Evolutionary conservation across 2,888 invertebrate species (phyloP).

Genomic region (Eupeodes luniger): DNA sequence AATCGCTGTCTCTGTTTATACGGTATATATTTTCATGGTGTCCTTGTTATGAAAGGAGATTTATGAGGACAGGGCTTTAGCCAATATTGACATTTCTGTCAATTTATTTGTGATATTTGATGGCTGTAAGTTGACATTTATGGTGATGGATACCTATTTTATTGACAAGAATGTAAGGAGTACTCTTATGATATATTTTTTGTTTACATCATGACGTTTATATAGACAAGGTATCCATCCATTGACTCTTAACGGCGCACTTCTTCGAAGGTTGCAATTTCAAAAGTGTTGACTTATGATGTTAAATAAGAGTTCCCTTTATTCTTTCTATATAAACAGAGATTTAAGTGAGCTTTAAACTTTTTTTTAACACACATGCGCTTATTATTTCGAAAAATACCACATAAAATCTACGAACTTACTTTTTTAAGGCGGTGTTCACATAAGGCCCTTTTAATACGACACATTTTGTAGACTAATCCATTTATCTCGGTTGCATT

Average conservation of each 20-base stretch:
- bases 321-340: no score
- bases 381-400: no score
- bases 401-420: no score
- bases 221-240: no score
- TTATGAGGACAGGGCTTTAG: slow-evolving; percentile 33
- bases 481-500: no score
- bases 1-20: background rate
- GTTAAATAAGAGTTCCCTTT: no score
- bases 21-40: background rate
- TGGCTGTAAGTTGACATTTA: slow-evolving; percentile 48
- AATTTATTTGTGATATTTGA: slow-evolving; percentile 53
- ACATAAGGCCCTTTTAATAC: no score
- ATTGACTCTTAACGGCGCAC: background rate
- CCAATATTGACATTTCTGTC: slow-evolving; percentile 66
- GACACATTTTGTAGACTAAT: no score
- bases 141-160: slow-evolving; percentile 23
- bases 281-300: slow-evolving; percentile 46
- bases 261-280: slow-evolving; percentile 63
- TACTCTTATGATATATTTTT: background rate
- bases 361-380: no score
- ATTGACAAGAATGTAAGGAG: background rate
- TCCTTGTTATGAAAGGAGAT: slow-evolving; percentile 56
- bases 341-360: no score
- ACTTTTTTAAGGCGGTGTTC: no score
- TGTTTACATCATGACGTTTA: background rate